phyloP scores from a whole-genome alignment of 2,888 invertebrate species.

The Watsonalla cultraria region DNA sequence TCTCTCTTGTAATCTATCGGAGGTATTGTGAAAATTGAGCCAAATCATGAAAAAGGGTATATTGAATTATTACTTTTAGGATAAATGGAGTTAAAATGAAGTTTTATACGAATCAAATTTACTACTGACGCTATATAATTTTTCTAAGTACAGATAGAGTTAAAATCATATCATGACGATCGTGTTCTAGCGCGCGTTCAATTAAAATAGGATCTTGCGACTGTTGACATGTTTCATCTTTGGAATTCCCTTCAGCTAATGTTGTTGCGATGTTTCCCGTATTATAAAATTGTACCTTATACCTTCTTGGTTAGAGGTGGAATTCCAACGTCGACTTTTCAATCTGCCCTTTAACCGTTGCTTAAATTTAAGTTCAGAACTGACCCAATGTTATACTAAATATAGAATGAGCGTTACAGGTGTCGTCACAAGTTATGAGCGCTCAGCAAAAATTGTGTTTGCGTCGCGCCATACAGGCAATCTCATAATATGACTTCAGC shows the following conservation, averaged over 20 bases:
- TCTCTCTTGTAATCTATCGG: constrained; percentile 66
- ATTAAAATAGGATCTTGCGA: constrained; percentile 49
- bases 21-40: constrained; percentile 60
- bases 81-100: constrained; percentile 65
- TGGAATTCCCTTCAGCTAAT: constrained; percentile 17
- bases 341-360: constrained; percentile 25
- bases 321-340: constrained; percentile 17
- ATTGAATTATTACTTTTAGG: constrained; percentile 72
- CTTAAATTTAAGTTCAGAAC: neutral
- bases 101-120: constrained; percentile 72
- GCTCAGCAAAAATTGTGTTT: too few relatives aligned
- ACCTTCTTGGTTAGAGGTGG: constrained; percentile 3
- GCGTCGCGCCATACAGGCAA: too few relatives aligned
- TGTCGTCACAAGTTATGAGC: too few relatives aligned
- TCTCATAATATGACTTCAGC: too few relatives aligned
- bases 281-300: neutral
- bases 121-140: constrained; percentile 64
- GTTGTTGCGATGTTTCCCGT: constrained; percentile 29
- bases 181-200: constrained; percentile 52
- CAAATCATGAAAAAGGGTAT: constrained; percentile 75
- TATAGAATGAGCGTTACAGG: too few relatives aligned
- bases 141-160: constrained; percentile 69
- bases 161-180: constrained; percentile 67
- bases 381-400: neutral
- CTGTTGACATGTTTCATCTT: constrained; percentile 28